phyloP scores from a whole-genome alignment of 2,113 vertebrate genomes.

The Motacilla alba region DNA sequence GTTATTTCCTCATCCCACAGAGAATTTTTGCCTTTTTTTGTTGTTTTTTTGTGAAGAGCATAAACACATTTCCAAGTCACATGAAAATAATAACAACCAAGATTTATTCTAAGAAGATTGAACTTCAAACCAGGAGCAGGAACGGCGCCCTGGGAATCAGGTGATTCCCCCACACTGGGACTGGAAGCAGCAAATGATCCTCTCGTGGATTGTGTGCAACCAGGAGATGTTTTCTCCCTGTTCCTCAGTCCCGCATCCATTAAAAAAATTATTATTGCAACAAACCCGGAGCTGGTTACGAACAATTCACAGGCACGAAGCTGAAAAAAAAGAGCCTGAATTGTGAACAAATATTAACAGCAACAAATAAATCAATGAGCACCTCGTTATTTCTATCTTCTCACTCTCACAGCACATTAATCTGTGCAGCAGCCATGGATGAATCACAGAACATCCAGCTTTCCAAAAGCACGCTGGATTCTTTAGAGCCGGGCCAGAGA shows the following conservation, averaged over 20 bases:
- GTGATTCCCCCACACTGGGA: not conserved
- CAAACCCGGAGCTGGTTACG: not conserved
- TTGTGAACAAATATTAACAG: constrained; percentile 24
- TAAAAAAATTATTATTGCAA: not conserved
- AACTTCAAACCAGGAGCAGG: not conserved
- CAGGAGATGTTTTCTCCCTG: not conserved
- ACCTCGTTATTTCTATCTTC: constrained; percentile 27
- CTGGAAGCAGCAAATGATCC: not conserved
- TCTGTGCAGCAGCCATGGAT: not conserved
- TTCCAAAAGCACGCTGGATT: not conserved
- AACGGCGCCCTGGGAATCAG: not conserved
- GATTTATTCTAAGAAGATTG: not conserved
- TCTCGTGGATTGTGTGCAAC: rapidly evolving
- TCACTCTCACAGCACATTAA: constrained; percentile 18
- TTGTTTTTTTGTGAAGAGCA: not conserved
- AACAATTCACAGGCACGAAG: not conserved
- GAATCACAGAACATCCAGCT: not conserved
- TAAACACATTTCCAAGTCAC: not conserved
- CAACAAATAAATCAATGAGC: constrained; percentile 51
- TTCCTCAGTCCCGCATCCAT: not conserved
- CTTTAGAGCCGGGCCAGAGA: not conserved
- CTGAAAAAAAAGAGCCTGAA: not conserved
- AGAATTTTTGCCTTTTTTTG: not conserved
- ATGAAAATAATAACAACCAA: not conserved
- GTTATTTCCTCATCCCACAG: not conserved